These are phyloP conservation scores for Aplodontia rufa DNA, from an alignment of 2,113 vertebrate genomes.

Conservation along the genomic window DNA sequence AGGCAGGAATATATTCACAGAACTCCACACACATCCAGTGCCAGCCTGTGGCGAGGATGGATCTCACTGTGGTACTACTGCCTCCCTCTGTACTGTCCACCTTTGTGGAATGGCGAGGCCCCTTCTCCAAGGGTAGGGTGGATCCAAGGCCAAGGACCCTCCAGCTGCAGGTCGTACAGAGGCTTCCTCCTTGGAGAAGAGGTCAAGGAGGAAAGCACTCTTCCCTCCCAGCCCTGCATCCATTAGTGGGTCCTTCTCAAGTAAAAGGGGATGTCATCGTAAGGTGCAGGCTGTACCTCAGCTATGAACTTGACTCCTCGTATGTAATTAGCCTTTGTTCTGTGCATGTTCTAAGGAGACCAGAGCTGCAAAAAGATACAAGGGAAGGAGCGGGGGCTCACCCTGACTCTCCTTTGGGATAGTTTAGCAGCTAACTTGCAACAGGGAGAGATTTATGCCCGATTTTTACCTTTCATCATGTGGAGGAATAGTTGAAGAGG, in stretches of 20 bases:
- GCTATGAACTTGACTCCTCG: not conserved
- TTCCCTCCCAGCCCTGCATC: fast-evolving
- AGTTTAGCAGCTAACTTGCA: not conserved
- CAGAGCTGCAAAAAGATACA: not conserved
- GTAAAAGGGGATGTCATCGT: not conserved
- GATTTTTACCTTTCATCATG: not conserved
- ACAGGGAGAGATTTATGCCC: not conserved
- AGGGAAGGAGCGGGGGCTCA: not conserved
- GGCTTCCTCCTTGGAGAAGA: not conserved
- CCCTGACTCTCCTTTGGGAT: not conserved
- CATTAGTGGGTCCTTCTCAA: not conserved
- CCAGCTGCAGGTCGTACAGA: not conserved
- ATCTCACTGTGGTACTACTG: not conserved
- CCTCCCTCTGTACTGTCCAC: not conserved
- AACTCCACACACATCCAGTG: not conserved
- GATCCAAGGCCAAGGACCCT: not conserved
- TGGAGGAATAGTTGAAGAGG: not conserved
- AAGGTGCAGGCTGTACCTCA: not conserved
- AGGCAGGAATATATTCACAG: not conserved
- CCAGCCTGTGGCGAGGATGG: not conserved
- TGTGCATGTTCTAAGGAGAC: not conserved
- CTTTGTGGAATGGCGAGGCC: too few relatives aligned
- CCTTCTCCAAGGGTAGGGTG: fast-evolving
- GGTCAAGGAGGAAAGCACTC: not conserved
- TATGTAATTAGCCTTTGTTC: not conserved